Evolutionary conservation across 1,140 invertebrate species (phyloP).

Genomic region (Aphidius ervi): DNA sequence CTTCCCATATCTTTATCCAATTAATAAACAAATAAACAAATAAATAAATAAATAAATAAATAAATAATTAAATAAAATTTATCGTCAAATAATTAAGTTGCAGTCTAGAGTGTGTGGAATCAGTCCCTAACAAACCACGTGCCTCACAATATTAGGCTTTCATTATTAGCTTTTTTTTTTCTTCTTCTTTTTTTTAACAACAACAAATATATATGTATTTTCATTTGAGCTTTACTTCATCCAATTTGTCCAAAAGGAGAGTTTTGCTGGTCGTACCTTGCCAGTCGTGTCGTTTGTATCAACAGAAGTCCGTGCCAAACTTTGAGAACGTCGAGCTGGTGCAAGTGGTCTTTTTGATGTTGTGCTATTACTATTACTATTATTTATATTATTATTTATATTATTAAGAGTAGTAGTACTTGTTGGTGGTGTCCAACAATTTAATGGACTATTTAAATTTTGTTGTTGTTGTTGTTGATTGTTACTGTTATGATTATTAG

Average conservation of each 20-base stretch:
- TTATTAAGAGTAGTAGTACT: constrained; percentile 11
- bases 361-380: constrained; percentile 30
- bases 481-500: constrained; percentile 14
- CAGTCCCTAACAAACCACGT: too few species aligned
- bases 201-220: background rate
- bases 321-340: constrained; percentile 46
- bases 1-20: background rate
- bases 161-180: background rate
- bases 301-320: constrained; percentile 40
- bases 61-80: too few species aligned
- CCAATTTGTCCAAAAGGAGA: constrained; percentile 64
- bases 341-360: constrained; percentile 43
- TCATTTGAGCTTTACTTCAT: constrained; percentile 50
- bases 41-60: constrained; percentile 1
- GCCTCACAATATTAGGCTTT: too few species aligned
- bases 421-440: too few species aligned
- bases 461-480: constrained; percentile 6
- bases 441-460: too few species aligned
- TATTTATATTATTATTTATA: constrained; percentile 14
- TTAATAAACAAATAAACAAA: background rate
- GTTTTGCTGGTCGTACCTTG: constrained; percentile 66
- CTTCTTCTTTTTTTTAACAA: too few species aligned
- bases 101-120: too few species aligned
- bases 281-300: constrained; percentile 46
- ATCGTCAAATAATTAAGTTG: too few species aligned